Conservation (phyloP, 2,888 invertebrate genomes). For the Biston betularia region DNA sequence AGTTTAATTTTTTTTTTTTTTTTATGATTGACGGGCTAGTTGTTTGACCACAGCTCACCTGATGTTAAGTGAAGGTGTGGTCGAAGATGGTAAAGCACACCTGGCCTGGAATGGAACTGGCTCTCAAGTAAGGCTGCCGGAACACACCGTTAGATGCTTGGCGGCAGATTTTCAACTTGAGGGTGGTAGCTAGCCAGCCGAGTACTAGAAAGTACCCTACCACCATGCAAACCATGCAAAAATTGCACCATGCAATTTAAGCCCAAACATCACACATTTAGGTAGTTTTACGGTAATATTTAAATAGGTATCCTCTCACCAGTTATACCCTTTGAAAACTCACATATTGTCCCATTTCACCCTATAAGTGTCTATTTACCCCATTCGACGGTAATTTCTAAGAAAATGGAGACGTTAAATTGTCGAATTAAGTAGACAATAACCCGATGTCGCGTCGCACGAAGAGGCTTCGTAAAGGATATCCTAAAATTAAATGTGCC, state of each 20-base stretch:
- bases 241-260: neutral
- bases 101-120: too few relatives aligned
- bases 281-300: neutral
- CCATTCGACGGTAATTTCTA: conserved; percentile 19
- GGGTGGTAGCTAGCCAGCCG: too few relatives aligned
- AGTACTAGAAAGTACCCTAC: too few relatives aligned
- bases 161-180: too few relatives aligned
- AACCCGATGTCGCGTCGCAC: conserved; percentile 16
- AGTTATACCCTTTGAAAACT: conserved; percentile 2
- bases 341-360: conserved; percentile 13
- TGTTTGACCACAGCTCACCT: too few relatives aligned
- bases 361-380: conserved; percentile 28
- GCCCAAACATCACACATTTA: neutral
- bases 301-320: conserved; percentile 1
- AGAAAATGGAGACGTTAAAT: conserved; percentile 22
- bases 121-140: too few relatives aligned
- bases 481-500: conserved; percentile 33
- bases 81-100: too few relatives aligned
- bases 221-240: too few relatives aligned
- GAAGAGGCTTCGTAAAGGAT: conserved; percentile 20
- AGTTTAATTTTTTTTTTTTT: too few relatives aligned
- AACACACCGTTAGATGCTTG: too few relatives aligned
- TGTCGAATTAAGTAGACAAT: conserved; percentile 20
- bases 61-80: too few relatives aligned
- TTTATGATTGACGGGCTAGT: too few relatives aligned